These are phyloP conservation scores for Margaritifera margaritifera DNA, from an alignment of 2,888 invertebrate genomes.

Conservation along the genomic window DNA sequence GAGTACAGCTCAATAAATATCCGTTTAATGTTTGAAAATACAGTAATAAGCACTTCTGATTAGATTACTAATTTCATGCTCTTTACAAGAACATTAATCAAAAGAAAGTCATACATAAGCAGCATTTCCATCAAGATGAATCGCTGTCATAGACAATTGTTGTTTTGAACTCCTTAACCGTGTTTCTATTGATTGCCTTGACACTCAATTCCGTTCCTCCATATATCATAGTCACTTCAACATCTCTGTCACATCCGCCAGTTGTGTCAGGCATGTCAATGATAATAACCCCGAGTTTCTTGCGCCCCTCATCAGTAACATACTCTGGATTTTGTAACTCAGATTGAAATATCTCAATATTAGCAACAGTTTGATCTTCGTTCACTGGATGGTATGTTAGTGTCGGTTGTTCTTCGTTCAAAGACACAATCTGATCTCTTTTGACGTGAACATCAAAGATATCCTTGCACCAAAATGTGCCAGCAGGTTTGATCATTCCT, in stretches of 20 bases:
- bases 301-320: conserved; percentile 23
- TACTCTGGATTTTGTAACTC: conserved; percentile 19
- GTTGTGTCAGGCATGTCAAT: conserved; percentile 34
- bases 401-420: conserved; percentile 4
- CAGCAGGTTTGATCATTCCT: conserved; percentile 8
- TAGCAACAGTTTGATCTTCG: conserved; percentile 14
- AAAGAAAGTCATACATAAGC: no score
- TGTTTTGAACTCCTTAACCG: conserved; percentile 11
- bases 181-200: conserved; percentile 16
- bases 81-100: no score
- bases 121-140: no score
- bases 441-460: conserved; percentile 19
- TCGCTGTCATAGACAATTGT: no score
- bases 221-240: conserved; percentile 32
- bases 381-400: conserved; percentile 11
- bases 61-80: no score
- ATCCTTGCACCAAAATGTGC: conserved; percentile 13
- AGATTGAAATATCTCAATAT: conserved; percentile 18
- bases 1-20: no score
- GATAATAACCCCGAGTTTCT: conserved; percentile 23
- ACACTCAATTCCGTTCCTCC: conserved; percentile 42
- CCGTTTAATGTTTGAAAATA: no score
- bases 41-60: no score
- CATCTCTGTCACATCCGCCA: conserved; percentile 17
- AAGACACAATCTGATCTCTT: conserved; percentile 12